Conservation (phyloP, 2,888 invertebrate genomes). For the Drosophila ezoana region DNA sequence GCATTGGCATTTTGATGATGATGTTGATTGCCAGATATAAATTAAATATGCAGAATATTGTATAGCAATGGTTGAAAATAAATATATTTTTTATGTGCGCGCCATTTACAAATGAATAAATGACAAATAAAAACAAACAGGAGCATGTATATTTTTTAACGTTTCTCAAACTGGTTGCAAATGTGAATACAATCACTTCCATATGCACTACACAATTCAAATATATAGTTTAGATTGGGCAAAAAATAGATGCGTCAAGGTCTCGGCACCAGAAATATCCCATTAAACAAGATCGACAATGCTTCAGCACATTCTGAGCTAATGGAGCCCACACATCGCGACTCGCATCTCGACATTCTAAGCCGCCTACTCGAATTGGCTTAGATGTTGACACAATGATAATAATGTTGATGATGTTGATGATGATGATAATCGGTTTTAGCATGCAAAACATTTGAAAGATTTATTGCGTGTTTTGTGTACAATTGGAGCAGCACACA, state of each 20-base stretch:
- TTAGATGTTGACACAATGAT: conserved; percentile 8
- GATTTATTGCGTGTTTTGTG: conserved; percentile 73
- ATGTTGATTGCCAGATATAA: conserved; percentile 76
- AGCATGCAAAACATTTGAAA: conserved; percentile 38
- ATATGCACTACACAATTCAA: conserved; percentile 25
- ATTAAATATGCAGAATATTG: conserved; percentile 74
- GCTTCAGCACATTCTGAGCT: conserved; percentile 33
- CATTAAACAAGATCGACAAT: conserved; percentile 37
- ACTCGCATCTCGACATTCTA: conserved; percentile 36
- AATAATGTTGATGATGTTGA: conserved; percentile 24
- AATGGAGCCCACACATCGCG: conserved; percentile 9
- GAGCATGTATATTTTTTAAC: conserved; percentile 40
- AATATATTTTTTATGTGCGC: conserved; percentile 66
- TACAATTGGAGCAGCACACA: conserved; percentile 66
- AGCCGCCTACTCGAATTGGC: conserved; percentile 43
- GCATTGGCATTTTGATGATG: conserved; percentile 69
- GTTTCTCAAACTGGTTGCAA: conserved; percentile 38
- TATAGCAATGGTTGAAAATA: conserved; percentile 35
- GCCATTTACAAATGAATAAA: conserved; percentile 78
- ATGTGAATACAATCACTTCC: conserved; percentile 1
- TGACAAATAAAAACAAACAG: conserved; percentile 60
- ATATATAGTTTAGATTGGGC: conserved; percentile 38
- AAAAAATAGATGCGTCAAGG: conserved; percentile 49
- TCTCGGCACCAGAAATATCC: conserved; percentile 30
- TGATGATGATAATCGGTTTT: conserved; percentile 41